phyloP scores from a whole-genome alignment of 2,888 invertebrate genomes.

The Cryptus armator region DNA sequence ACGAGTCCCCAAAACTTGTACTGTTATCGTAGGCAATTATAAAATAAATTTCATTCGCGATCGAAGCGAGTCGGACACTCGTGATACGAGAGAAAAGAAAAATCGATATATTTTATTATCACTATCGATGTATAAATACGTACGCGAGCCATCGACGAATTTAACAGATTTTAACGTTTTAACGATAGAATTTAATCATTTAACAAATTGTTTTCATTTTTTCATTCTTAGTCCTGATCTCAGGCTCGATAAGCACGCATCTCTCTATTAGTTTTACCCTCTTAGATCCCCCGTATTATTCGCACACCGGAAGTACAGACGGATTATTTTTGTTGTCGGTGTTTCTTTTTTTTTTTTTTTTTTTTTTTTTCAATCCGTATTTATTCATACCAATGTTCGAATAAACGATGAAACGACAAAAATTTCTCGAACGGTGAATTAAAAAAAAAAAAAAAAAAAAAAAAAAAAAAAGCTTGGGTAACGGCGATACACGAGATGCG shows the following conservation, averaged over 20 bases:
- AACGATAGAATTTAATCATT: constrained; percentile 44
- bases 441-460: constrained; percentile 1
- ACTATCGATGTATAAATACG: constrained; percentile 45
- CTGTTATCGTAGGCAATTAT: background rate
- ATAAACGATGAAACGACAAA: constrained; percentile 2
- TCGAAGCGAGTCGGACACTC: constrained; percentile 11
- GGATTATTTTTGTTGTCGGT: constrained; percentile 17
- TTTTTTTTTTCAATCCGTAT: background rate
- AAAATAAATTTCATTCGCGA: background rate
- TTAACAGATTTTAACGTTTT: constrained; percentile 44
- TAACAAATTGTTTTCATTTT: constrained; percentile 53
- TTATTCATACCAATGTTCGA: constrained; percentile 13
- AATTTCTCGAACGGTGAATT: constrained; percentile 13
- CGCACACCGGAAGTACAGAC: constrained; percentile 39
- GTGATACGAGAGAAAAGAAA: background rate
- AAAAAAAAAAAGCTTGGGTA: constrained; percentile 38
- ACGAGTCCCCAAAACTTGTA: constrained; percentile 6
- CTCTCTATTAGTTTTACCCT: constrained; percentile 44
- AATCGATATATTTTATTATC: constrained; percentile 45
- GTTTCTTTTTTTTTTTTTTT: no score
- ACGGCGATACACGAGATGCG: constrained; percentile 24
- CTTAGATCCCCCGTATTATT: constrained; percentile 29
- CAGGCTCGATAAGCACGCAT: constrained; percentile 67
- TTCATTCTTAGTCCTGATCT: constrained; percentile 69
- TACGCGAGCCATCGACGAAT: constrained; percentile 63